Evolutionary conservation across 1,140 invertebrate genomes (phyloP).

Genomic region (Drosophila micromelanica): DNA sequence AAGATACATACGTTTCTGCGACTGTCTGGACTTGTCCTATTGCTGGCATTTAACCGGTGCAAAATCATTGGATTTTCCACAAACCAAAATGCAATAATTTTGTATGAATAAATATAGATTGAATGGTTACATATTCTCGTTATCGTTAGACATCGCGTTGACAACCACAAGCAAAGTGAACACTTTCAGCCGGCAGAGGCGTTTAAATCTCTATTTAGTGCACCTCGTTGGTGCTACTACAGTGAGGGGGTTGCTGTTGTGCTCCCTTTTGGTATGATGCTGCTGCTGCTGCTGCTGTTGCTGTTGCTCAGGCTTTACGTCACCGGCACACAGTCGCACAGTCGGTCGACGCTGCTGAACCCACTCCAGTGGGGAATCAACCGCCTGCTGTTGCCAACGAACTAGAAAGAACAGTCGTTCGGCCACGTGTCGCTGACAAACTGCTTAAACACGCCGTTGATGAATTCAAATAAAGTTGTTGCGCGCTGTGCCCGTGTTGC

Average conservation of each 20-base stretch:
- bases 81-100: background rate
- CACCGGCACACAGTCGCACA: constrained; percentile 51
- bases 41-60: background rate
- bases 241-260: constrained; percentile 42
- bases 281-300: constrained; percentile 38
- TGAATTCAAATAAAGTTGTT: constrained; percentile 68
- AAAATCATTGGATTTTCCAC: no score
- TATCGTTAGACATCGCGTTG: constrained; percentile 35
- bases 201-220: constrained; percentile 78
- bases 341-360: constrained; percentile 19
- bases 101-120: background rate
- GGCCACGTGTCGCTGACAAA: constrained; percentile 78
- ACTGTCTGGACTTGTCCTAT: background rate
- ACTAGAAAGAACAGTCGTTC: constrained; percentile 65
- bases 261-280: background rate
- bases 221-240: constrained; percentile 59
- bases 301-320: constrained; percentile 57
- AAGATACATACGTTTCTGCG: constrained; percentile 16
- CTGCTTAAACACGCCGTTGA: constrained; percentile 80
- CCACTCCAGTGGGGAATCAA: constrained; percentile 22
- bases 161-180: constrained; percentile 55
- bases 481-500: constrained; percentile 25
- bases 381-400: constrained; percentile 76
- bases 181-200: constrained; percentile 48
- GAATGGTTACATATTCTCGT: constrained; percentile 10